These are phyloP conservation scores for Petroica traversi DNA, from an alignment of 2,113 vertebrate species.

Conservation along the genomic window DNA sequence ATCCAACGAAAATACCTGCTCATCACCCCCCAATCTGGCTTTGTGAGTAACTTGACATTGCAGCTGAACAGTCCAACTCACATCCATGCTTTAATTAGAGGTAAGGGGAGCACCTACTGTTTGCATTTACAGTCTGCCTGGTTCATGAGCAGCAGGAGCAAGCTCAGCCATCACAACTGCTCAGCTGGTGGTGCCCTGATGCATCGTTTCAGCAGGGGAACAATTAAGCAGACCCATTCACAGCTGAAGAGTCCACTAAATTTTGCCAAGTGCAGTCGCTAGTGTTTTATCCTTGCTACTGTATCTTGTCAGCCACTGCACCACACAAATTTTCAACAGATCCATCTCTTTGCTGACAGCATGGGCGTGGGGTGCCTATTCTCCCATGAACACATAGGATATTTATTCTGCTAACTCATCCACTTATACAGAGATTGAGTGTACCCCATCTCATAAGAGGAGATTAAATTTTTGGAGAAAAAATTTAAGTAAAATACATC, in stretches of 20 bases:
- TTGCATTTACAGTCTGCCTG: background rate
- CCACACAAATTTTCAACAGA: background rate
- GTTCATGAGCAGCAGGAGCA: constrained; percentile 20
- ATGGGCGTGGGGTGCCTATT: background rate
- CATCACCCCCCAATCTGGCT: background rate
- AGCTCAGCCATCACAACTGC: background rate
- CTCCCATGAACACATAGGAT: background rate
- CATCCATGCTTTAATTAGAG: constrained; percentile 6
- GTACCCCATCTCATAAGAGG: background rate
- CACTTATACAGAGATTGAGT: background rate
- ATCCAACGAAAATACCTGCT: background rate
- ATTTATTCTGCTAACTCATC: background rate
- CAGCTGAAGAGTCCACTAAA: background rate
- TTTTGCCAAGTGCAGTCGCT: background rate
- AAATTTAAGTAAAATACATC: background rate
- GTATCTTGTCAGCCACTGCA: background rate
- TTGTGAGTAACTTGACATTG: background rate
- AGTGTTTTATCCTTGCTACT: background rate
- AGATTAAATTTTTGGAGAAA: background rate
- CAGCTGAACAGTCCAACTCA: background rate
- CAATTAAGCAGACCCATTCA: background rate
- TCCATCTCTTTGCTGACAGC: background rate
- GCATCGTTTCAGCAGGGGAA: background rate
- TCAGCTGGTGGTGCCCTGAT: background rate
- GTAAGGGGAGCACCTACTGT: background rate